Conservation (phyloP, 2,797 vertebrate species). For the Microhierax caerulescens region DNA sequence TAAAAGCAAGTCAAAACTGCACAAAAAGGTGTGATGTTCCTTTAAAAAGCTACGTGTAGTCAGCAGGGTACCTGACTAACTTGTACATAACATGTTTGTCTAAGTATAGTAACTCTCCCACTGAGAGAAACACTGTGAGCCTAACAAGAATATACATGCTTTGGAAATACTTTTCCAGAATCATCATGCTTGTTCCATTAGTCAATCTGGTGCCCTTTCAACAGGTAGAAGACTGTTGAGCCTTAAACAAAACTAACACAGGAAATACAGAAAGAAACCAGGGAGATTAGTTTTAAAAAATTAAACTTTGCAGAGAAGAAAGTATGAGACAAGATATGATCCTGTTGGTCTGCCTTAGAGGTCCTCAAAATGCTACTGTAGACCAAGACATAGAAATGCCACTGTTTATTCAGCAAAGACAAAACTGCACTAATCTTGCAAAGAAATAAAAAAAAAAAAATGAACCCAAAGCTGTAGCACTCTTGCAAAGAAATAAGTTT, state of each 20-base stretch:
- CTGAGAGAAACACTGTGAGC: not conserved
- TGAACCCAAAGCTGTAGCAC: not conserved
- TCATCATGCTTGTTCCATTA: conserved; percentile 14
- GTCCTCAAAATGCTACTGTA: not conserved
- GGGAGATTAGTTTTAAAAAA: not conserved
- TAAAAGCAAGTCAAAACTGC: not conserved
- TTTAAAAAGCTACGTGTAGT: conserved; percentile 20
- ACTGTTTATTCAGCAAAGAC: not conserved
- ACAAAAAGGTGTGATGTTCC: not conserved
- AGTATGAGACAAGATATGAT: not conserved
- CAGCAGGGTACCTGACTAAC: conserved; percentile 24
- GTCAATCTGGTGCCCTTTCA: not conserved
- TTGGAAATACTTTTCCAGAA: conserved; percentile 21
- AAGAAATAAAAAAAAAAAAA: not conserved
- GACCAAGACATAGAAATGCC: not conserved
- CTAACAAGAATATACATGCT: conserved; percentile 50
- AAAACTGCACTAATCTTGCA: not conserved
- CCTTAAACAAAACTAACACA: not conserved
- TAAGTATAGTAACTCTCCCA: not conserved
- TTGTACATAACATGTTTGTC: not conserved
- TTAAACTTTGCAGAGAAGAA: not conserved
- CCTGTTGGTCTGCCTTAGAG: not conserved
- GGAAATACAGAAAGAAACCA: not conserved
- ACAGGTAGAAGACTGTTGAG: not conserved
- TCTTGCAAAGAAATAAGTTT: not conserved